Percentiles rank a stretch among this genome's conserved stretches.
These are phyloP conservation scores for Caiman crocodilus DNA, from an alignment of 2,797 vertebrate genomes.

Conservation along the genomic window DNA sequence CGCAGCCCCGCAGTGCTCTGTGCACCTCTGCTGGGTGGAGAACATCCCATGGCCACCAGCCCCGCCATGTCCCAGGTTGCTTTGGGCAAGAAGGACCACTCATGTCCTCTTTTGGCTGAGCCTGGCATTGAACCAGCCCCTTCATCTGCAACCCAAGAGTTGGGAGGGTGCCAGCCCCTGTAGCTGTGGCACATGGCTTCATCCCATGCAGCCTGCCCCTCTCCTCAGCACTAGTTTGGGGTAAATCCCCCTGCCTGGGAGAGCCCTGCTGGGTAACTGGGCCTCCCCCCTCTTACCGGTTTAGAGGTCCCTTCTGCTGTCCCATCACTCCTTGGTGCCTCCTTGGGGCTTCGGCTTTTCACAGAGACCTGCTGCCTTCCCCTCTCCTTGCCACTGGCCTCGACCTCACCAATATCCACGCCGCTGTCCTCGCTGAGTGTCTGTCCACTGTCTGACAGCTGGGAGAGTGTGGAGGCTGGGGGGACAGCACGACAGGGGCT, in stretches of 20 bases:
- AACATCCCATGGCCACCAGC: not conserved
- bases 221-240: not conserved
- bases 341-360: slow-evolving; percentile 84
- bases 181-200: not conserved
- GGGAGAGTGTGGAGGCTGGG: slow-evolving; percentile 91
- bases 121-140: not conserved
- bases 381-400: slow-evolving; percentile 86
- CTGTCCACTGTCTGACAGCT: slow-evolving; percentile 96
- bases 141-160: not conserved
- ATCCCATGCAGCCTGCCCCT: not conserved
- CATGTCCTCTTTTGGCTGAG: not conserved
- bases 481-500: slow-evolving; percentile 39
- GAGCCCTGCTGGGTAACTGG: not conserved
- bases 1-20: not conserved
- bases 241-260: not conserved
- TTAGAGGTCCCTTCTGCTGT: slow-evolving; percentile 81
- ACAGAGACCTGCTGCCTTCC: slow-evolving; percentile 79
- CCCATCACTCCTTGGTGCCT: slow-evolving; percentile 78
- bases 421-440: slow-evolving; percentile 98
- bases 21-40: rapidly evolving
- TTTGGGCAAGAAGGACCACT: not conserved
- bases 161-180: not conserved
- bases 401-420: slow-evolving; percentile 91
- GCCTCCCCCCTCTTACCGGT: slow-evolving; percentile 83
- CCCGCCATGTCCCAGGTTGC: rapidly evolving